Conservation (phyloP, 1,140 invertebrate genomes). For the Eurosta solidaginis region DNA sequence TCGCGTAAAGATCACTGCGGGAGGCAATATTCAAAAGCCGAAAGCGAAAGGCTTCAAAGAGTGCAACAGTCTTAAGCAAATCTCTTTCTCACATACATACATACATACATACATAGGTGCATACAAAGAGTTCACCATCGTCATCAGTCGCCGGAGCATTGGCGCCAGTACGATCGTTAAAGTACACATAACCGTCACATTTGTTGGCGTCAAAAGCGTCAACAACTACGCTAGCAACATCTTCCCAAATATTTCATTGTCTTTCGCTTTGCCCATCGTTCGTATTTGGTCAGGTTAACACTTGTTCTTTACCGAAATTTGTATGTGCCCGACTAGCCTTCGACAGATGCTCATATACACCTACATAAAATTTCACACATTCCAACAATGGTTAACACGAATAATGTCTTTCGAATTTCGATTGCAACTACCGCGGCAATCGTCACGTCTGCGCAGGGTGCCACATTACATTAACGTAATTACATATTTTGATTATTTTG, state of each 20-base stretch:
- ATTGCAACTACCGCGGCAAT: neutral
- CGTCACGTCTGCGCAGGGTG: neutral
- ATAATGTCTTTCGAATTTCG: neutral
- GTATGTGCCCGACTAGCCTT: neutral
- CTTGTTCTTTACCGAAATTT: neutral
- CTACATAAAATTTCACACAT: conserved; percentile 51
- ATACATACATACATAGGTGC: neutral
- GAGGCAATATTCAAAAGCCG: neutral
- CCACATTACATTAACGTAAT: neutral
- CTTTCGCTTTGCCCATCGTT: neutral
- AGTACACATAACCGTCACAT: conserved; percentile 31
- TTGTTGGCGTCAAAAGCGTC: neutral
- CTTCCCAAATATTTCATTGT: neutral
- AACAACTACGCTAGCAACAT: neutral
- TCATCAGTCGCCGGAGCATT: conserved; percentile 26
- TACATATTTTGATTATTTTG: neutral
- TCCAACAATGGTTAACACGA: neutral
- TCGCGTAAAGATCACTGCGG: neutral
- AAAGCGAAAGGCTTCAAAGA: neutral
- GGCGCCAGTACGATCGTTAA: conserved; percentile 57
- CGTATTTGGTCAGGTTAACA: neutral
- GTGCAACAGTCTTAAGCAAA: neutral
- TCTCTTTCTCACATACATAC: neutral
- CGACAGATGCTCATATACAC: neutral
- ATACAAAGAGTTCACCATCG: neutral